A percentile compares a stretch with the other conserved stretches of the same genome.
These are phyloP conservation scores for Oscheius myriophilus DNA, from an alignment of 2,888 invertebrate genomes.

Conservation along the genomic window DNA sequence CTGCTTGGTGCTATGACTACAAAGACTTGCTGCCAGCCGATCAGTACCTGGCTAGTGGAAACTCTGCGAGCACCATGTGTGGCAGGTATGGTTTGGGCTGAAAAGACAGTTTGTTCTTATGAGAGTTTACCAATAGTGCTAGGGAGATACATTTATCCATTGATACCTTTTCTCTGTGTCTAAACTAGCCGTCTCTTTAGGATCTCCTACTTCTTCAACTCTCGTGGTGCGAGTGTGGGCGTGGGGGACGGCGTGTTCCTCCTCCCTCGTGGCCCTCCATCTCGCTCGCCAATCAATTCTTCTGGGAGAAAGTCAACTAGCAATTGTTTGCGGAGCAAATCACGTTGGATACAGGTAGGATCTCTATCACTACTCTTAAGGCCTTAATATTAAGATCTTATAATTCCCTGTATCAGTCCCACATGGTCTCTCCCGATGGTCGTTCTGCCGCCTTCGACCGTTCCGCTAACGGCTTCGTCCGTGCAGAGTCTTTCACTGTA, in stretches of 20 bases:
- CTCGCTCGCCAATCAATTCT: conserved; percentile 77
- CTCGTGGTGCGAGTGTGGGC: conserved; percentile 64
- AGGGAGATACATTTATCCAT: neutral
- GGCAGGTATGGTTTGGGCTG: conserved; percentile 36
- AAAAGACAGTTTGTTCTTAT: neutral
- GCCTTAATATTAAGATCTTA: conserved; percentile 30
- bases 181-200: conserved; percentile 70
- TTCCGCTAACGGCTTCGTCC: conserved; percentile 70
- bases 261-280: conserved; percentile 56
- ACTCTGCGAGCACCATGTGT: conserved; percentile 48
- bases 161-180: neutral
- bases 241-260: conserved; percentile 71
- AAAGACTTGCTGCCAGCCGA: conserved; percentile 47
- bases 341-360: conserved; percentile 50
- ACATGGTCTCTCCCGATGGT: conserved; percentile 64
- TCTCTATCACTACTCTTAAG: neutral
- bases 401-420: conserved; percentile 61
- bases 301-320: conserved; percentile 81
- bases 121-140: neutral
- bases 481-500: conserved; percentile 68
- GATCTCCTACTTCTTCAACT: conserved; percentile 73
- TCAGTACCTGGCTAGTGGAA: conserved; percentile 53
- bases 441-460: conserved; percentile 68
- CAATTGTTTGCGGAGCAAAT: conserved; percentile 67
- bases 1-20: conserved; percentile 51